These are phyloP conservation scores for Caenorhabditis afra DNA, from an alignment of 2,888 invertebrate species.

Conservation along the genomic window DNA sequence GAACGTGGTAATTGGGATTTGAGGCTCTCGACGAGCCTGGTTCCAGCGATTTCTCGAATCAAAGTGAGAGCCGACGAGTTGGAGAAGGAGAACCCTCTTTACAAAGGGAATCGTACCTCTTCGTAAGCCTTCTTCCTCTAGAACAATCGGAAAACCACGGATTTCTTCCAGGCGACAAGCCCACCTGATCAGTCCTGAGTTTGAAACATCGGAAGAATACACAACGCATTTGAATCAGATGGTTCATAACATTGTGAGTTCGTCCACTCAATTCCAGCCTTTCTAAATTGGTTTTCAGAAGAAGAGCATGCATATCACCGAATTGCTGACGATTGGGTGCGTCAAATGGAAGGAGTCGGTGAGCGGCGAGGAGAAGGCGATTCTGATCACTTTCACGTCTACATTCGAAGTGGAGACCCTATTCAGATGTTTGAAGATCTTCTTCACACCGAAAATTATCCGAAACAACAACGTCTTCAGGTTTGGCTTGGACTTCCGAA, in stretches of 20 bases:
- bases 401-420: slow-evolving; percentile 30
- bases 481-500: not conserved
- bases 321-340: slow-evolving; percentile 33
- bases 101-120: slow-evolving; percentile 12
- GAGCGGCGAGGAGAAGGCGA: not conserved
- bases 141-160: not conserved
- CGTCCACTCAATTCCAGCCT: not conserved
- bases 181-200: slow-evolving; percentile 30
- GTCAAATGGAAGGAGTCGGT: slow-evolving; percentile 20
- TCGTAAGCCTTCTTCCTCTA: slow-evolving; percentile 17
- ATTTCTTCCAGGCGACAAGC: slow-evolving; percentile 22
- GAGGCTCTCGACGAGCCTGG: slow-evolving; percentile 17
- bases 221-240: slow-evolving; percentile 17
- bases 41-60: slow-evolving; percentile 51
- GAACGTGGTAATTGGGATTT: slow-evolving; percentile 57
- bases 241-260: slow-evolving; percentile 21
- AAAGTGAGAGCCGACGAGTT: slow-evolving; percentile 30
- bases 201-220: slow-evolving; percentile 21
- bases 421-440: slow-evolving; percentile 38
- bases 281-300: slow-evolving; percentile 11
- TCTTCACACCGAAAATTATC: slow-evolving; percentile 41
- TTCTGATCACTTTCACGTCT: slow-evolving; percentile 23
- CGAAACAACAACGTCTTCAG: slow-evolving; percentile 42
- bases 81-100: slow-evolving; percentile 36
- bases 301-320: slow-evolving; percentile 11